Base-by-base conservation (phyloP, 1,140 invertebrate species). In the Leptestheria dahalacensis region DNA sequence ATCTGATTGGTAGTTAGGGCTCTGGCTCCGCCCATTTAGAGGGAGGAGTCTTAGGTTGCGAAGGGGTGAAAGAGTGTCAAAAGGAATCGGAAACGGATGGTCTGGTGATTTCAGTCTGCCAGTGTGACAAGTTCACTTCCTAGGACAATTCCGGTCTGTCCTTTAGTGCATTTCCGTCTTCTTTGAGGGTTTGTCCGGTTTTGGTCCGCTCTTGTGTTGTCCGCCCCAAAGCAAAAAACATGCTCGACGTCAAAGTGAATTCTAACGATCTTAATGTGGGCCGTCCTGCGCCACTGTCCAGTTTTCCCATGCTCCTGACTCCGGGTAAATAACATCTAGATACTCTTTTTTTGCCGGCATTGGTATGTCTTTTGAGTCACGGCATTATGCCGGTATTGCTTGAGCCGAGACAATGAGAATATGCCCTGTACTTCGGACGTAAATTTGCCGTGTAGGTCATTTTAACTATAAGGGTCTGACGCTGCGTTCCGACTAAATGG, bases 221-320 rank as follows among this genome's bases (percentile, higher is more conserved):
- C 48, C n/a, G 48, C 11, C 9, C 9, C 9, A 6, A 50, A 18
- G 1, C 9, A 50, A 18, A 21, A 18, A 33, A 55, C 21, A 60
- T 60, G 58, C 51, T 60, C 48, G 58, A 60, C 26, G 58, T 60
- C 28, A 60, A 60, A 53, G 29, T 49, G 18, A 23, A 26, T 12
- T 20, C 12, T 20, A 28, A 28, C 15, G 49, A 60, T 29, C 26
- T 29, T 29, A 26, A 29, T n/a, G 26, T 55, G 29, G 58, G 58
- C 49, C 49, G 51, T 25, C 48, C 58, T n/a, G 58, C 58, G 24
- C 58, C 58, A 3, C 33, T 60, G 23, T 33, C 58, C 26, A 60
- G 51, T 60, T 60, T 60, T 29, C 58, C 58, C 0, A 60, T 60
- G 48, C 24, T 60, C 15, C 51, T 60, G 26, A 33, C 48, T 26